Conservation (phyloP, 2,113 vertebrate species). For the Rhynchopsitta pachyrhyncha region DNA sequence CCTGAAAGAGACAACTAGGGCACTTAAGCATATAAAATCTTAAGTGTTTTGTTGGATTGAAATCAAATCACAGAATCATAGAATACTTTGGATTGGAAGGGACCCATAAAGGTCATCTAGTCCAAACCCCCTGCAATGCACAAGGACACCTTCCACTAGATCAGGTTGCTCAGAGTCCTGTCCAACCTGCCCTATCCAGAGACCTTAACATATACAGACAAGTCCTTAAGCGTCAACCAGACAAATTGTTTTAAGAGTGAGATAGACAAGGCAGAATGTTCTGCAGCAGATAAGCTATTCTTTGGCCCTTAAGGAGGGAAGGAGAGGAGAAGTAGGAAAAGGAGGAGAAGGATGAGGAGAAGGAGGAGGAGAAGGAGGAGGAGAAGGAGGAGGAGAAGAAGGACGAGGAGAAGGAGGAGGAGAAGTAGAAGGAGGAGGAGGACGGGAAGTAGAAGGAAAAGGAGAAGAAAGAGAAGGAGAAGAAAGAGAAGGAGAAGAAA, state of each 20-base stretch:
- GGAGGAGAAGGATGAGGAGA: accelerated
- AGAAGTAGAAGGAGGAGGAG: too few relatives aligned
- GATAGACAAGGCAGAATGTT: background rate
- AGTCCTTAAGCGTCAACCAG: background rate
- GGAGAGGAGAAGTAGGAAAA: accelerated
- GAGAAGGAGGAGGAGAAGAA: too few relatives aligned
- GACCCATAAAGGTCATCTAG: background rate
- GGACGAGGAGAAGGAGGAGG: too few relatives aligned
- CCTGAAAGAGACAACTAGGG: background rate
- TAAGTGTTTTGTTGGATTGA: background rate
- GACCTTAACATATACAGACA: background rate
- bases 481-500: too few relatives aligned
- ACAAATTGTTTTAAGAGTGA: background rate
- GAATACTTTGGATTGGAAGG: background rate
- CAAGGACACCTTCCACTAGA: background rate
- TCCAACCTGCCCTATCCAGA: background rate
- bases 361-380: too few relatives aligned
- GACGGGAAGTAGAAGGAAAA: too few relatives aligned
- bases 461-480: too few relatives aligned
- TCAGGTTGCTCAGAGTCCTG: background rate
- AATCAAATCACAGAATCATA: background rate
- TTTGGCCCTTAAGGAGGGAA: background rate
- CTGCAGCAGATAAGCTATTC: background rate
- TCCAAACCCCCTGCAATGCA: background rate
- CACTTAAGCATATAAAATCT: background rate